Conservation (phyloP, 2,888 invertebrate genomes). For the Troilus luridus region DNA sequence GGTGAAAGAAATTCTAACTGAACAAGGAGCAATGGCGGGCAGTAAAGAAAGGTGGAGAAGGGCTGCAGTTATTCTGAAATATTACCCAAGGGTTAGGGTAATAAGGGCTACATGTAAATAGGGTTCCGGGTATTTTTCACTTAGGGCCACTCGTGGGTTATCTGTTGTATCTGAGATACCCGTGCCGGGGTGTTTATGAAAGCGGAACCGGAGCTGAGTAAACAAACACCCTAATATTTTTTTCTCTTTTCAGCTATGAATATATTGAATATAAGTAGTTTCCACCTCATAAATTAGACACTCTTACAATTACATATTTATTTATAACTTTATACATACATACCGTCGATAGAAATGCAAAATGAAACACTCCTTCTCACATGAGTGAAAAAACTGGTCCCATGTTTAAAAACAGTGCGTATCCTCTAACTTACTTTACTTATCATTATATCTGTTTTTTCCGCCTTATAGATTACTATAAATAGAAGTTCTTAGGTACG, state of each 20-base stretch:
- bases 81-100: slow-evolving; percentile 36
- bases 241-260: background rate
- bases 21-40: background rate
- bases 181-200: background rate
- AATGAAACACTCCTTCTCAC: too few relatives aligned
- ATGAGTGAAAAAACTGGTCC: too few relatives aligned
- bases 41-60: slow-evolving; percentile 40
- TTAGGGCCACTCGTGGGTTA: background rate
- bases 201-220: background rate
- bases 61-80: slow-evolving; percentile 36
- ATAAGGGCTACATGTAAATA: slow-evolving; percentile 36
- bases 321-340: too few relatives aligned
- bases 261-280: background rate
- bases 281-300: background rate
- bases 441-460: too few relatives aligned
- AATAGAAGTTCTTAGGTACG: too few relatives aligned
- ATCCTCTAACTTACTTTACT: too few relatives aligned
- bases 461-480: too few relatives aligned
- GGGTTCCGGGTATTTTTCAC: slow-evolving; percentile 45
- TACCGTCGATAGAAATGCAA: too few relatives aligned
- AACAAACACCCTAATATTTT: background rate
- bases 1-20: slow-evolving; percentile 12
- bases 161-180: background rate
- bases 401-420: too few relatives aligned
- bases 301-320: too few relatives aligned